Conservation (phyloP, 2,797 vertebrate genomes). For the Astyanax mexicanus region DNA sequence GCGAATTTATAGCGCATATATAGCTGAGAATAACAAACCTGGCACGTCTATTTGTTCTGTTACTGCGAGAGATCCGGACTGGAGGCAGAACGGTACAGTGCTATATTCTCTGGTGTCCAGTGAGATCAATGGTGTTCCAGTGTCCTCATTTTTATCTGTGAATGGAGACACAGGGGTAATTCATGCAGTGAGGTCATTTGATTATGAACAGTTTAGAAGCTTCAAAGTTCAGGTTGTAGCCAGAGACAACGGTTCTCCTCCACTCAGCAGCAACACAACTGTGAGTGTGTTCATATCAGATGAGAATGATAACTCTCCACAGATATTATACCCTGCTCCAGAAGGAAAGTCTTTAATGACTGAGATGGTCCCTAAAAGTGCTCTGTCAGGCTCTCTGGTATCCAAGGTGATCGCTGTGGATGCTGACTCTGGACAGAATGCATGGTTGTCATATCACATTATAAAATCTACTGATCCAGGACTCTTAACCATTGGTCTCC, state of each 20-base stretch:
- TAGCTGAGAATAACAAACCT: constrained; percentile 55
- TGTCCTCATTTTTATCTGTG: constrained; percentile 61
- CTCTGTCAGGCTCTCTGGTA: no score
- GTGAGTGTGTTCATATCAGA: constrained; percentile 73
- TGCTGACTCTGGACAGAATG: constrained; percentile 84
- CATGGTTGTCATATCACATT: constrained; percentile 84
- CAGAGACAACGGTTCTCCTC: no score
- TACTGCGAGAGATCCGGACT: constrained; percentile 54
- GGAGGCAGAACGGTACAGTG: constrained; percentile 65
- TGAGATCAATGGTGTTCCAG: constrained; percentile 46
- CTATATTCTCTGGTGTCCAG: constrained; percentile 57
- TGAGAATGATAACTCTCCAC: constrained; percentile 76
- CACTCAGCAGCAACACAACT: no score
- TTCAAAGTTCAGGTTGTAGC: no score
- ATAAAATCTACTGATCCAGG: constrained; percentile 62
- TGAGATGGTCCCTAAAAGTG: no score
- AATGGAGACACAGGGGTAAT: constrained; percentile 67
- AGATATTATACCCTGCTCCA: constrained; percentile 70
- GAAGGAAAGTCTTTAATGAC: constrained; percentile 61
- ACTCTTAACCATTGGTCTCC: constrained; percentile 56
- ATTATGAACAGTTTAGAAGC: no score
- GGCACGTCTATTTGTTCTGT: constrained; percentile 46
- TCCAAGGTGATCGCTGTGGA: no score
- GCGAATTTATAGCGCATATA: constrained; percentile 30
- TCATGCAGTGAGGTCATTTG: no score